A percentile compares a stretch with the other conserved stretches of the same genome.
phyloP scores from a whole-genome alignment of 1,140 invertebrate genomes.

The Lepidurus arcticus region DNA sequence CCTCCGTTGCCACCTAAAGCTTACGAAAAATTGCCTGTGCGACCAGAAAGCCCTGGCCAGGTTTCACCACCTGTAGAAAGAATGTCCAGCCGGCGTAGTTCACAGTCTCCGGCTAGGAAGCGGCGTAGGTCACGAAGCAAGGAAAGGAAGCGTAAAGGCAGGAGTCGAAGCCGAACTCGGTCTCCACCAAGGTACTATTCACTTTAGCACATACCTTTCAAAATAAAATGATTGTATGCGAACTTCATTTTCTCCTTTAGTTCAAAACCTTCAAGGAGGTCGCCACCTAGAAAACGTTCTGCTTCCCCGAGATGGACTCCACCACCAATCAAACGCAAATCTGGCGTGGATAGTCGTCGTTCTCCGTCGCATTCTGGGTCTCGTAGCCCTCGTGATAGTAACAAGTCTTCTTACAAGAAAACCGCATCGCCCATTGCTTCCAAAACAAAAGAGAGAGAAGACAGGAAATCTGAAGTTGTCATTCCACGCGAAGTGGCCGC shows the following conservation, averaged over 20 bases:
- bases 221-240: no score
- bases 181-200: background rate
- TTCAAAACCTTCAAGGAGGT: background rate
- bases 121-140: constrained; percentile 28
- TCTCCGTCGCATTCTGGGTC: constrained; percentile 42
- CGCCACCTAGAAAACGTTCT: constrained; percentile 27
- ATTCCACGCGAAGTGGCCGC: constrained; percentile 30
- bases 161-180: constrained; percentile 34
- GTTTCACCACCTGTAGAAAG: constrained; percentile 22
- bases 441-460: constrained; percentile 4
- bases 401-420: constrained; percentile 26
- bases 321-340: constrained; percentile 28
- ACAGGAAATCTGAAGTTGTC: constrained; percentile 29
- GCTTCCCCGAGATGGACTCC: constrained; percentile 20
- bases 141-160: constrained; percentile 31
- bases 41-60: constrained; percentile 33
- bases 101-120: constrained; percentile 21
- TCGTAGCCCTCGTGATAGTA: constrained; percentile 27
- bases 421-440: constrained; percentile 30
- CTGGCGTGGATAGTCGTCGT: constrained; percentile 32
- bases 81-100: background rate
- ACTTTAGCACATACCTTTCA: no score
- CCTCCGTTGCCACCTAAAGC: constrained; percentile 52
- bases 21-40: constrained; percentile 41
- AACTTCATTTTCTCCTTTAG: background rate